Evolutionary conservation across 92 coral and sea anemone species (phyloP).

Genomic region (Metridium senile): DNA sequence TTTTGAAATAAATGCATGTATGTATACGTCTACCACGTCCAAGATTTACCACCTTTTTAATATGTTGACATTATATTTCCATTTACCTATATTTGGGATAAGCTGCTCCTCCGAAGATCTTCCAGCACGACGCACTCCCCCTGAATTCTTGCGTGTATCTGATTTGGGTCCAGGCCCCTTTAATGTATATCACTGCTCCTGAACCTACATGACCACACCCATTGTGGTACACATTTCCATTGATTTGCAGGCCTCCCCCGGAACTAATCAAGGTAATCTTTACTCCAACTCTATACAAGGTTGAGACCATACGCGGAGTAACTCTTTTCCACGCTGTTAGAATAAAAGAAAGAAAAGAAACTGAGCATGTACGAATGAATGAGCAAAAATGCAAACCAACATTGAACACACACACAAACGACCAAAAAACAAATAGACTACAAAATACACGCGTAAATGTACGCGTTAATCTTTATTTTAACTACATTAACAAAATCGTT

Average conservation of each 20-base stretch:
- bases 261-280: background rate
- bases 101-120: constrained; percentile 34
- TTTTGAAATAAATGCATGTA: no score
- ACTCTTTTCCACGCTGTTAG: constrained; percentile 21
- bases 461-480: no score
- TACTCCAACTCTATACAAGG: background rate
- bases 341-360: background rate
- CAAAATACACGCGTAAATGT: no score
- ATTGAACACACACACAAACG: no score
- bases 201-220: constrained; percentile 28
- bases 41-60: no score
- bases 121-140: constrained; percentile 46
- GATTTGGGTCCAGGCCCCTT: constrained; percentile 36
- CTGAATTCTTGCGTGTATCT: constrained; percentile 41
- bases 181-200: constrained; percentile 9
- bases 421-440: no score
- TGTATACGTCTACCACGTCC: no score
- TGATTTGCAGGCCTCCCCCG: constrained; percentile 14
- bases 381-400: no score
- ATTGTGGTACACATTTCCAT: constrained; percentile 2
- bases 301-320: constrained; percentile 2
- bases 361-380: background rate
- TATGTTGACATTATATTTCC: no score
- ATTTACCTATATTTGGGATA: constrained; percentile 1
- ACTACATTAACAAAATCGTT: no score